Evolutionary conservation across 2,113 vertebrate genomes (phyloP).

Genomic region (Pluvialis apricaria): DNA sequence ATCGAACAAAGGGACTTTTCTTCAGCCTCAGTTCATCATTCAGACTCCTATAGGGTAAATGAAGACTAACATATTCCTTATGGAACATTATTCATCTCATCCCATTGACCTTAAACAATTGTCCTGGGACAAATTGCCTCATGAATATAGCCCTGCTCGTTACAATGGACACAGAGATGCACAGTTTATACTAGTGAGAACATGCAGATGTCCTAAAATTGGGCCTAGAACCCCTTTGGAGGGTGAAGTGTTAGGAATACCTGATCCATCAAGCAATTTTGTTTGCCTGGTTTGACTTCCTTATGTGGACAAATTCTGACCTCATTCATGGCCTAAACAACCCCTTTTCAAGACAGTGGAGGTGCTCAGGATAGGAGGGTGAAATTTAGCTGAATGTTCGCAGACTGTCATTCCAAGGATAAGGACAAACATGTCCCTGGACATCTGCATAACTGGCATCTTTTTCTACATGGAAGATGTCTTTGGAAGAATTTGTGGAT

Average conservation of each 20-base stretch:
- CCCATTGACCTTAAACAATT: not conserved
- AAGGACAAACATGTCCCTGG: not conserved
- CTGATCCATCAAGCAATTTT: not conserved
- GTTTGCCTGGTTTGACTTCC: not conserved
- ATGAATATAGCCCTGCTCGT: not conserved
- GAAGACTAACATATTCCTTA: not conserved
- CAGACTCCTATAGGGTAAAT: not conserved
- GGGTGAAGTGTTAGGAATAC: not conserved
- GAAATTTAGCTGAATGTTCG: not conserved
- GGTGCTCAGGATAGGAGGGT: not conserved
- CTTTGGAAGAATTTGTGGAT: not conserved
- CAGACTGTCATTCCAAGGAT: not conserved
- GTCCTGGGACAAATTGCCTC: not conserved
- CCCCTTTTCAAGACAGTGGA: not conserved
- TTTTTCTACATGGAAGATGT: not conserved
- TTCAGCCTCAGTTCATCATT: not conserved
- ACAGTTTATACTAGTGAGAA: not conserved
- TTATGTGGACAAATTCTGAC: not conserved
- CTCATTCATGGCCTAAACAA: not conserved
- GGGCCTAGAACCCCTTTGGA: not conserved
- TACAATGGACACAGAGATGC: not conserved
- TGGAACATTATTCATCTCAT: not conserved
- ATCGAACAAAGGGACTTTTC: not conserved
- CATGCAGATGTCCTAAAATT: not conserved
- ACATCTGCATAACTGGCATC: not conserved